These are phyloP conservation scores for Eumaeus atala DNA, from an alignment of 1,140 invertebrate genomes.

Conservation along the genomic window DNA sequence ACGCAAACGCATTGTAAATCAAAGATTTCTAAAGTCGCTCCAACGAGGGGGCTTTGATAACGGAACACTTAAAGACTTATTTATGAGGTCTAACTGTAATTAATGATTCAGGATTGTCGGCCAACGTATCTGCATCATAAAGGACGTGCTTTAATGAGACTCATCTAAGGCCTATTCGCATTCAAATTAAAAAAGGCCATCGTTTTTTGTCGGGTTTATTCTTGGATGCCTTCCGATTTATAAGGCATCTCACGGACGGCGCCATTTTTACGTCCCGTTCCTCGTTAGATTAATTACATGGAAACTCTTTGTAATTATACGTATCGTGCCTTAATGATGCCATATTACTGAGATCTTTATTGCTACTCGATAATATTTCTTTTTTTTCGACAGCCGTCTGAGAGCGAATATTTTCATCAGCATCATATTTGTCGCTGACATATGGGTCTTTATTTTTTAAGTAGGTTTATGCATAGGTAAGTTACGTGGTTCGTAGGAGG, in stretches of 20 bases:
- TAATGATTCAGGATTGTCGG: constrained; percentile 20
- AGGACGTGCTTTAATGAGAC: constrained; percentile 48
- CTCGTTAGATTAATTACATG: constrained; percentile 13
- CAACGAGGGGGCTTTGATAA: not conserved
- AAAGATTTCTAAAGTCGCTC: not conserved
- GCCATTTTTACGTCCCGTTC: constrained; percentile 9
- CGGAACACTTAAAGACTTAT: constrained; percentile 7
- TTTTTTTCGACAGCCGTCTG: too few species aligned
- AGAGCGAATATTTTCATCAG: too few species aligned
- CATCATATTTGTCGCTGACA: too few species aligned
- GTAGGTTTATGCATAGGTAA: too few species aligned
- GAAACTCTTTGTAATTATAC: constrained; percentile 13
- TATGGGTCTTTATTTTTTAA: too few species aligned
- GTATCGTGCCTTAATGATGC: constrained; percentile 9
- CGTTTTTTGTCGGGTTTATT: constrained; percentile 23
- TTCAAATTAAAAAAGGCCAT: constrained; percentile 46
- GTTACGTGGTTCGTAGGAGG: too few species aligned
- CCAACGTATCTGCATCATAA: constrained; percentile 48
- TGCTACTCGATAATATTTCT: too few species aligned
- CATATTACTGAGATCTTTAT: not conserved
- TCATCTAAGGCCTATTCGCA: constrained; percentile 38
- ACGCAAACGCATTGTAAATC: too few species aligned
- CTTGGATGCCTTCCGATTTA: constrained; percentile 19
- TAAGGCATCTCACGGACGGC: constrained; percentile 14
- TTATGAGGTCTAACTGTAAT: constrained; percentile 12